Percentiles rank a stretch among this genome's conserved stretches.
Conservation (phyloP, 2,888 invertebrate genomes). For the Epistrophella euchroma region DNA sequence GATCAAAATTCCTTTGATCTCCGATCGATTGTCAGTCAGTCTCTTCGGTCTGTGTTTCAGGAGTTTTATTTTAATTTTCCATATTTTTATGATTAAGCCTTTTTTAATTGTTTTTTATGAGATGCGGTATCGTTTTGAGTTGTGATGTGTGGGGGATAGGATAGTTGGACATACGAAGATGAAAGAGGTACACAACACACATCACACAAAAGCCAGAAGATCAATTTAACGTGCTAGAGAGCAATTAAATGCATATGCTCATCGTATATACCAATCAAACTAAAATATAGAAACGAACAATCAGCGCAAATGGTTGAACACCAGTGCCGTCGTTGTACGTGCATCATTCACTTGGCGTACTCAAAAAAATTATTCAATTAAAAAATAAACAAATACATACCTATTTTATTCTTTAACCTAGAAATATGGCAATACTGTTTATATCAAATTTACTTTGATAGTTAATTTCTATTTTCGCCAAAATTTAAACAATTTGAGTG, state of each 20-base stretch:
- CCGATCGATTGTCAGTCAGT: slow-evolving; percentile 73
- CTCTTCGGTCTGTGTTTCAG: not conserved
- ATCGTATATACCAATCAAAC: slow-evolving; percentile 54
- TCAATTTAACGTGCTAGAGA: slow-evolving; percentile 69
- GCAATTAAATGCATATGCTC: slow-evolving; percentile 71
- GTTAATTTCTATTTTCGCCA: too few species aligned
- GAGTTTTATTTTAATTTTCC: slow-evolving; percentile 44
- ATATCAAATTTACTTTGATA: too few species aligned
- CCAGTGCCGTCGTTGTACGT: not conserved
- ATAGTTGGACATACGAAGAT: slow-evolving; percentile 27
- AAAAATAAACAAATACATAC: too few species aligned
- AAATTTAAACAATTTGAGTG: too few species aligned
- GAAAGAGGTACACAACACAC: slow-evolving; percentile 38
- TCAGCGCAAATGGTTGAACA: slow-evolving; percentile 31
- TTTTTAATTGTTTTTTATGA: slow-evolving; percentile 73
- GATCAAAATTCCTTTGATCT: slow-evolving; percentile 74
- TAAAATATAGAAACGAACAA: slow-evolving; percentile 45
- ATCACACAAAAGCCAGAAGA: slow-evolving; percentile 26
- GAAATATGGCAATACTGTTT: too few species aligned
- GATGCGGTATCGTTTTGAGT: slow-evolving; percentile 67
- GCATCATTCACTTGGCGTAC: not conserved
- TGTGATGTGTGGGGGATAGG: slow-evolving; percentile 6
- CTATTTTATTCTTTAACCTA: too few species aligned
- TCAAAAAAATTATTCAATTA: too few species aligned
- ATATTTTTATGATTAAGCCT: slow-evolving; percentile 74